Evolutionary conservation across 53 echinoderm and acorn worm genomes (phyloP).

Genomic region (Patiria pectinifera): DNA sequence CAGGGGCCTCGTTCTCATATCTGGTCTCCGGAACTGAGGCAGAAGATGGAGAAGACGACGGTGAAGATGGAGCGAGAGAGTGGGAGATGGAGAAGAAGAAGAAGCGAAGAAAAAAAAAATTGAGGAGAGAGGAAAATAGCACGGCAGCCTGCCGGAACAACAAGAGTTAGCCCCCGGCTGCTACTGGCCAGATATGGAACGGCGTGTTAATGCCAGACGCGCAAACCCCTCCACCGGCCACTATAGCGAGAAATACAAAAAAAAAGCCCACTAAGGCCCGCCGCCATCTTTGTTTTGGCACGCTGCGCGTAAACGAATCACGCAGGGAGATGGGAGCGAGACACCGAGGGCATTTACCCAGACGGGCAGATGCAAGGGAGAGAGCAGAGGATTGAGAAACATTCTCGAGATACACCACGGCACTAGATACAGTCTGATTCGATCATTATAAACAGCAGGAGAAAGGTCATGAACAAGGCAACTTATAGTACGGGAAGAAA

Average conservation of each 20-base stretch:
- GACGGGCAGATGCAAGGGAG: slow-evolving; percentile 42
- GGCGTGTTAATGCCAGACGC: slow-evolving; percentile 46
- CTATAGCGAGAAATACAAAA: no score
- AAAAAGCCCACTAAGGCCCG: background rate
- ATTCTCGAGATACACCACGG: background rate
- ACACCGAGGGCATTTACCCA: slow-evolving; percentile 52
- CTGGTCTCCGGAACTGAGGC: slow-evolving; percentile 22
- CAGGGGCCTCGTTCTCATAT: slow-evolving; percentile 29
- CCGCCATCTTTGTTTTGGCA: slow-evolving; percentile 68
- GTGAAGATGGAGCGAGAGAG: background rate
- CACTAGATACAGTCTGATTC: background rate
- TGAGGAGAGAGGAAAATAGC: slow-evolving; percentile 10
- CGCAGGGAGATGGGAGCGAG: background rate
- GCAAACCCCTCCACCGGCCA: slow-evolving; percentile 21
- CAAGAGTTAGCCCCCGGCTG: slow-evolving; percentile 54
- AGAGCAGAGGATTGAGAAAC: background rate
- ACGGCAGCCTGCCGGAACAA: slow-evolving; percentile 63
- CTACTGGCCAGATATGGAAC: slow-evolving; percentile 33
- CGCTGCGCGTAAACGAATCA: slow-evolving; percentile 58
- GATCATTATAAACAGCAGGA: background rate
- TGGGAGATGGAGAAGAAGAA: background rate
- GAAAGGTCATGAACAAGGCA: slow-evolving; percentile 19
- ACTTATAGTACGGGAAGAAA: background rate
- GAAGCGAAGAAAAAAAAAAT: background rate
- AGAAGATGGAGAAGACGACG: background rate